phyloP scores from a whole-genome alignment of 2,888 invertebrate species.

The Malachius bipustulatus region DNA sequence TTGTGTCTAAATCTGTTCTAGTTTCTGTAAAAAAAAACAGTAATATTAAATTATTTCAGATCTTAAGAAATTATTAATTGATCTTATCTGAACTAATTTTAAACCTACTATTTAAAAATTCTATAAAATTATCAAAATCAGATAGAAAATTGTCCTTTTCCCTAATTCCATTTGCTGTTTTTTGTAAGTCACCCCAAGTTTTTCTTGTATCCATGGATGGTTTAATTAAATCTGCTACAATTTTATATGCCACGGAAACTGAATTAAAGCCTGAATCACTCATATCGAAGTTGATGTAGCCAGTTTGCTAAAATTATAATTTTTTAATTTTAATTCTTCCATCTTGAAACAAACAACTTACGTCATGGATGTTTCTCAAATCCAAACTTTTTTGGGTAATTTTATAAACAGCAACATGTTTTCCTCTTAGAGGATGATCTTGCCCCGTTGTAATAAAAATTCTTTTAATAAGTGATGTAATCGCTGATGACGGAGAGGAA shows the following conservation, averaged over 20 bases:
- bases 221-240: conserved; percentile 32
- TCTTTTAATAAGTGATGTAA: conserved; percentile 38
- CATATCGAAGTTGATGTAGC: too few relatives aligned
- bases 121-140: conserved; percentile 44
- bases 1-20: conserved; percentile 51
- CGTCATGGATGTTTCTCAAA: conserved; percentile 54
- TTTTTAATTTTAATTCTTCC: too few relatives aligned
- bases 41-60: too few relatives aligned
- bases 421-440: conserved; percentile 41
- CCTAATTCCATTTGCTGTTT: conserved; percentile 36
- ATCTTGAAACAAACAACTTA: conserved; percentile 30
- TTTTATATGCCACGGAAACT: conserved; percentile 26
- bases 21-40: conserved; percentile 49
- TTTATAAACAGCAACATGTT: conserved; percentile 59
- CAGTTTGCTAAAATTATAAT: too few relatives aligned
- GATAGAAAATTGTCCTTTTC: conserved; percentile 45
- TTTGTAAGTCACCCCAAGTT: conserved; percentile 45
- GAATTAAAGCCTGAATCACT: conserved; percentile 25
- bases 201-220: conserved; percentile 38
- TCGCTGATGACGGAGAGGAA: too few relatives aligned
- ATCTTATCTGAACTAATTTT: neutral
- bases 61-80: neutral
- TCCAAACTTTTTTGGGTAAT: conserved; percentile 48
- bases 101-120: conserved; percentile 41
- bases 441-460: conserved; percentile 50